These are phyloP conservation scores for Alethe diademata DNA, from an alignment of 2,113 vertebrate genomes.

Conservation along the genomic window DNA sequence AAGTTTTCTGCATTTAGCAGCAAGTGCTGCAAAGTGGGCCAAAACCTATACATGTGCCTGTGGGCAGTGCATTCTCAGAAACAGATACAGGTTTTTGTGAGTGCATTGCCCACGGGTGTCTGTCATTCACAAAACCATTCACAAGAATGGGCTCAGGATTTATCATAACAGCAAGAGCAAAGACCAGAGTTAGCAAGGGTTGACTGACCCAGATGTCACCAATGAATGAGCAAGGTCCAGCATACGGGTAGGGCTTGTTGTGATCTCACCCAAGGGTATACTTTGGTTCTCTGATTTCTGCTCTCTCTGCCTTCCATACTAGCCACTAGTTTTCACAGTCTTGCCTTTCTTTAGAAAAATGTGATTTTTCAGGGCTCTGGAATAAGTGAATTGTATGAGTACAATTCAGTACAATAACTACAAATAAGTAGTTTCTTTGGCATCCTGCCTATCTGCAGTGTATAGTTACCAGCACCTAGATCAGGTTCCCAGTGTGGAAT, in stretches of 20 bases:
- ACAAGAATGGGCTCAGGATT: not conserved
- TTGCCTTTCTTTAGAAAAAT: not conserved
- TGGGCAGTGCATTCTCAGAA: not conserved
- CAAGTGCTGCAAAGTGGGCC: not conserved
- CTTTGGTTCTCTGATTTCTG: not conserved
- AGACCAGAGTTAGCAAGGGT: not conserved
- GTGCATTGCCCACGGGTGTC: fast-evolving
- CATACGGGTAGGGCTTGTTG: too few relatives aligned
- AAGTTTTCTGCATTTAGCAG: not conserved
- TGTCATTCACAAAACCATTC: not conserved
- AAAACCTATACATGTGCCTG: not conserved
- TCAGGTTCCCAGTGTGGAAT: not conserved
- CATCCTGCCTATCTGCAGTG: not conserved
- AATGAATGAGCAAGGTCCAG: not conserved
- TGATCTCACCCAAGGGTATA: not conserved
- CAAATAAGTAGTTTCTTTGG: not conserved
- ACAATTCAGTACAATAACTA: too few relatives aligned
- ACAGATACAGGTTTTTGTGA: not conserved
- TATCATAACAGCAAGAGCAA: not conserved
- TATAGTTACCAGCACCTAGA: not conserved
- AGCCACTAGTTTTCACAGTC: not conserved
- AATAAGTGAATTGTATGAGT: not conserved
- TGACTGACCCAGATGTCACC: not conserved
- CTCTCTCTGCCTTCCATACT: not conserved
- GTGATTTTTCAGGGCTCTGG: not conserved